Base-by-base conservation (phyloP, 2,797 vertebrate species). In the Enteromius viviparus region DNA sequence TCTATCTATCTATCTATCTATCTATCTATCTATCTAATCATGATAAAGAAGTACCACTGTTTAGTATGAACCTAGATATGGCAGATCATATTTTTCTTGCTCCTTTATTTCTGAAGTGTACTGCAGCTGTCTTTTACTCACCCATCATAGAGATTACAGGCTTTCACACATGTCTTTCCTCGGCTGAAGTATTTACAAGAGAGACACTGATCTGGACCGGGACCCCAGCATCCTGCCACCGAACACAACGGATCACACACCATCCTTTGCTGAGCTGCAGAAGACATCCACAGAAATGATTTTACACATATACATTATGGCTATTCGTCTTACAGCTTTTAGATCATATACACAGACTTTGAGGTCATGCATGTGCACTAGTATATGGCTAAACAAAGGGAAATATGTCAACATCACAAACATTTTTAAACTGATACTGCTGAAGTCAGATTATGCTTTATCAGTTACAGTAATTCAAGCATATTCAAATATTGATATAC, bases 191-290 rank as follows among this genome's bases (percentile, higher is more conserved):
- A 95, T 19, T 95, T 93, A 87, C 98, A 99, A 42, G 96, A 97
- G 3, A 99, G 94, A 87, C 98, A 99, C 87, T 99, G 98, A 88
- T 98, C 95, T 0, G 97, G 95, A 0, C 98, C 98, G 0, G 96
- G 96, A 1, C 98, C 97, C 98, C 98, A 99, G 45, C 98, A 99
- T 9, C 98, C 98, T 0, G 95, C 93, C 0, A 90, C 96, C 0
- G 98, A 99, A 88, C 98, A 99, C 87, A 99, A 92, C 53, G 87
- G 91, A 34, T 98, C 96, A 65, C 98, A 99, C 55, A 97, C 92
- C 96, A 96, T 97, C 10, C 93, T 93, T 87, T 97, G 96, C 0
- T 96, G 94, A 91, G 92, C 98, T 99, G 93, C 3, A 10, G 81
- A 11, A 62, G 11, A 80, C 74, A 84, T 47, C 64, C 55, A 66